These are phyloP conservation scores for Atherinomorus stipes DNA, from an alignment of 2,113 vertebrate genomes.

Conservation along the genomic window DNA sequence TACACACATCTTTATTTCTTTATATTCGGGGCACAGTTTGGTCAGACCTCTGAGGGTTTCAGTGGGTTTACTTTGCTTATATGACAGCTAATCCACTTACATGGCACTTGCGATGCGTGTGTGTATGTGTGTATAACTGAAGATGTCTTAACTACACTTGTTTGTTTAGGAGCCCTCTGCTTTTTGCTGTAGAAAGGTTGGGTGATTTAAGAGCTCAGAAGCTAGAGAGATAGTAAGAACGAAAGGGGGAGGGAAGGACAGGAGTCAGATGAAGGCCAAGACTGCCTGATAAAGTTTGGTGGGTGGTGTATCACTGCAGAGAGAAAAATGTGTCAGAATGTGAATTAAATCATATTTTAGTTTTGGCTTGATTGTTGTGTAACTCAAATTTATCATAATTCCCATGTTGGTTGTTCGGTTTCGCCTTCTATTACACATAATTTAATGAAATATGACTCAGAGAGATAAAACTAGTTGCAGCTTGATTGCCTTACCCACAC, in stretches of 20 bases:
- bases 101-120: slow-evolving; percentile 9
- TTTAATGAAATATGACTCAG: slow-evolving; percentile 1
- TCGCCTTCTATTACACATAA: neutral
- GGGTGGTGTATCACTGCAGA: slow-evolving; percentile 5
- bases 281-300: slow-evolving; percentile 60
- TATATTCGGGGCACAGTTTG: slow-evolving; percentile 2
- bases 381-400: neutral
- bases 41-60: neutral
- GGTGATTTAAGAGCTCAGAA: slow-evolving; percentile 58
- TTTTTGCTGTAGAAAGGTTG: slow-evolving; percentile 61
- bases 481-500: neutral
- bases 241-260: slow-evolving; percentile 54
- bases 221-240: slow-evolving; percentile 55
- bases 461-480: neutral
- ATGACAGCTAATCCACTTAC: slow-evolving; percentile 63
- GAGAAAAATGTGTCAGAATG: slow-evolving; percentile 24
- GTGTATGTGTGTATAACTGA: slow-evolving; percentile 23
- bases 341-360: slow-evolving; percentile 3
- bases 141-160: slow-evolving; percentile 61
- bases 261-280: slow-evolving; percentile 66
- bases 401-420: neutral
- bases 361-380: slow-evolving; percentile 11
- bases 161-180: slow-evolving; percentile 78
- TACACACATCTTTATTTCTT: slow-evolving; percentile 11
- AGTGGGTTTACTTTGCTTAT: slow-evolving; percentile 28